Evolutionary conservation across 2,888 invertebrate genomes (phyloP).

Genomic region (Acheta domesticus): DNA sequence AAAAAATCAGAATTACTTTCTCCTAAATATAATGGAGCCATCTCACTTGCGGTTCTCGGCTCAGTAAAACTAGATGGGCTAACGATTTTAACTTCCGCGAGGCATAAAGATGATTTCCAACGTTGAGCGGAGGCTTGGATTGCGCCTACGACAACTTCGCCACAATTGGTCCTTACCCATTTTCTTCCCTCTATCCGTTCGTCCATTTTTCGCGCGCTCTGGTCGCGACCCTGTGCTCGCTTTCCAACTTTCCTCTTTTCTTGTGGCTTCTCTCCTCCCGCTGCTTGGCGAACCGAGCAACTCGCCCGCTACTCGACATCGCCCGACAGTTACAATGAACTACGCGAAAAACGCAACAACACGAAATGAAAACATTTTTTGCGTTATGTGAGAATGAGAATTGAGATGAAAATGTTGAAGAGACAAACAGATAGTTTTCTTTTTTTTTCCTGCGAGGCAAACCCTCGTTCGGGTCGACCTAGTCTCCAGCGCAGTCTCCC

Average conservation of each 20-base stretch:
- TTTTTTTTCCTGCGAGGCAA: neutral
- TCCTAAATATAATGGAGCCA: too few relatives aligned
- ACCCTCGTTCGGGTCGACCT: neutral
- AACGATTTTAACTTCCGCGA: too few relatives aligned
- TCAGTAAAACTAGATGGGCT: too few relatives aligned
- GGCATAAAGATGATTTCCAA: too few relatives aligned
- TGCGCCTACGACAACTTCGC: neutral
- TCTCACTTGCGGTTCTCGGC: too few relatives aligned
- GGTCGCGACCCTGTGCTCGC: neutral
- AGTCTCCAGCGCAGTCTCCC: neutral
- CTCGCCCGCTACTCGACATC: too few relatives aligned
- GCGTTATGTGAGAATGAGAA: neutral
- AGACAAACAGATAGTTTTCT: neutral
- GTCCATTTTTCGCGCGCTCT: neutral
- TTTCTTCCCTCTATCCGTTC: neutral
- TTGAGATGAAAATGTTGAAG: slow-evolving; percentile 9
- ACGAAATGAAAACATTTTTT: slow-evolving; percentile 18
- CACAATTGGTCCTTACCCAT: neutral
- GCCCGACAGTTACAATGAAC: neutral
- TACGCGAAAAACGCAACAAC: neutral
- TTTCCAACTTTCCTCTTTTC: too few relatives aligned
- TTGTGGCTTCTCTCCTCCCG: too few relatives aligned
- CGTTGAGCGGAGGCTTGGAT: too few relatives aligned
- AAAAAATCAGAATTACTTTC: too few relatives aligned
- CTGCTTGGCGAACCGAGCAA: too few relatives aligned